Percentiles rank a stretch among this genome's conserved stretches.
Conservation (phyloP, 2,888 invertebrate genomes). For the Spisula solida region DNA sequence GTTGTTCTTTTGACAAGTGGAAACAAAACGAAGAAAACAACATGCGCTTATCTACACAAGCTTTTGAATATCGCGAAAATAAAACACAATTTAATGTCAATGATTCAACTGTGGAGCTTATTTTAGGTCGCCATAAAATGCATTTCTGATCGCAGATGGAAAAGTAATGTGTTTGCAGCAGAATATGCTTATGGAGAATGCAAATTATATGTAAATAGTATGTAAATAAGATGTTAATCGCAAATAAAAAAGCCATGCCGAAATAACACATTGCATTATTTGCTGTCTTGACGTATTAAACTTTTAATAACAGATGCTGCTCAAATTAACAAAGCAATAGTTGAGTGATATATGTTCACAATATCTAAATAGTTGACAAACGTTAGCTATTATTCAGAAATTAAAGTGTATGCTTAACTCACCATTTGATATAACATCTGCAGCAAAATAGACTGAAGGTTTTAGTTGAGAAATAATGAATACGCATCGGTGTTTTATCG, state of each 20-base stretch:
- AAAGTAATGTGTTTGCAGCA: neutral
- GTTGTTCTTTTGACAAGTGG: too few species aligned
- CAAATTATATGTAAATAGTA: neutral
- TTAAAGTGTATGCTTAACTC: neutral
- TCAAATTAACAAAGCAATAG: neutral
- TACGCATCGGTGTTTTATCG: too few species aligned
- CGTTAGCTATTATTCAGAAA: neutral
- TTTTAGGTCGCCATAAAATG: neutral
- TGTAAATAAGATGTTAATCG: conserved; percentile 19
- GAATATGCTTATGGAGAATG: neutral
- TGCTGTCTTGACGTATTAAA: neutral
- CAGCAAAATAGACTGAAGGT: neutral
- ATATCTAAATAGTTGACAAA: neutral
- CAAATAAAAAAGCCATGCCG: conserved; percentile 17
- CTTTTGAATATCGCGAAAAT: too few species aligned
- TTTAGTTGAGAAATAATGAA: too few species aligned
- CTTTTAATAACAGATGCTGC: neutral
- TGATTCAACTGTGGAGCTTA: too few species aligned
- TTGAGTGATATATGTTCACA: neutral
- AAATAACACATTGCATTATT: neutral
- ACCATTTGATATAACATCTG: neutral
- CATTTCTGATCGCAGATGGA: neutral
- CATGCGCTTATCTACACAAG: too few species aligned
- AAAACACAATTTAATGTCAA: too few species aligned
- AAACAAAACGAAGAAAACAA: too few species aligned